Evolutionary conservation across 1,140 invertebrate genomes (phyloP).

Genomic region (Ericerus pela): DNA sequence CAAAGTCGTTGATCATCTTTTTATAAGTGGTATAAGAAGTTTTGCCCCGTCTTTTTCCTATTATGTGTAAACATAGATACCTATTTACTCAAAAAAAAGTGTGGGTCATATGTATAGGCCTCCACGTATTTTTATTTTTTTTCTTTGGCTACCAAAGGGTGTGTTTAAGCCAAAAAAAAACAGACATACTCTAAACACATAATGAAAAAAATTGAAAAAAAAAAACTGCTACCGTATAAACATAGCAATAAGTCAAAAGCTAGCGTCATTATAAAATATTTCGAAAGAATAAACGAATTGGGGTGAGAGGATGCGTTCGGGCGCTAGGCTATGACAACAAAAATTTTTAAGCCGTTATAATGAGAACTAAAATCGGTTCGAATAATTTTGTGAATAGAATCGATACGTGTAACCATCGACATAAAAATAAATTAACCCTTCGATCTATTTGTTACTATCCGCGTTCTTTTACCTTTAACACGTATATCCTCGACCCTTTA

Average conservation of each 20-base stretch:
- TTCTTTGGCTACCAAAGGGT: background rate
- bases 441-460: slow-evolving; percentile 11
- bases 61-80: slow-evolving; percentile 10
- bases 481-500: slow-evolving; percentile 6
- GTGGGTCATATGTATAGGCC: too few species aligned
- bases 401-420: slow-evolving; percentile 6
- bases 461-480: slow-evolving; percentile 12
- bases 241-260: slow-evolving; percentile 9
- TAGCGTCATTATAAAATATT: slow-evolving; percentile 2
- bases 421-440: slow-evolving; percentile 9
- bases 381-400: slow-evolving; percentile 2
- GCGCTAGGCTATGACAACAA: slow-evolving; percentile 10
- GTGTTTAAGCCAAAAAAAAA: background rate
- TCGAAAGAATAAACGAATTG: background rate
- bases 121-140: too few species aligned
- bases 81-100: slow-evolving; percentile 5
- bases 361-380: slow-evolving; percentile 9
- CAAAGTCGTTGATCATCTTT: too few species aligned
- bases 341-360: slow-evolving; percentile 12
- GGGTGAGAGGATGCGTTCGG: background rate
- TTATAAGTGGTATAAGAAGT: too few species aligned
- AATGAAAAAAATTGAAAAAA: background rate
- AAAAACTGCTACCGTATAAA: background rate
- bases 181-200: background rate
- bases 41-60: too few species aligned